Base-by-base conservation (phyloP, 2,797 vertebrate genomes). In the Eremophila alpestris region DNA sequence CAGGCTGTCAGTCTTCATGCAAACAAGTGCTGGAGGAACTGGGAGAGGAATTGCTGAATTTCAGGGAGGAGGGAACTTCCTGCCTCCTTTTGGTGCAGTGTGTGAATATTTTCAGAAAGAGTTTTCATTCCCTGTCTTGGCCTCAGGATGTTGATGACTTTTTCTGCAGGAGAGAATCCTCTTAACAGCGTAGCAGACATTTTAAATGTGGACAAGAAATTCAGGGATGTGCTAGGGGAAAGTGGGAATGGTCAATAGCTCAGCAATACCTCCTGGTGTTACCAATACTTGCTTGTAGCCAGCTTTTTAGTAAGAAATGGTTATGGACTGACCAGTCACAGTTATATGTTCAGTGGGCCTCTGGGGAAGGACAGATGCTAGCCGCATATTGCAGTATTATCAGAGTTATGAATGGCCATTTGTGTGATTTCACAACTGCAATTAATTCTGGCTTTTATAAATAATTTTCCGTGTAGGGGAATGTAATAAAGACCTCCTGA, bases 21-120 rank as follows among this genome's bases (percentile, higher is more conserved):
- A 91, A 87, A 65, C 79, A 89, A 94, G 81, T 85, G 79, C 89
- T 88, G 49, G 51, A 84, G 71, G 52, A 90, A 62, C 71, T 62
- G 46, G 63, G 79, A 93, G 34, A 67, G 69, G 46, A 89, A 83
- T 56, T 87, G 73, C 54, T 86, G 82, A 71, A 76, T 81, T 94
- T 83, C 24, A 21, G 56, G 76, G 76, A 78, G 79, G 65, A 89
- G 55, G 69, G 40, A 83, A 78, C 55, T 92, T 95, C 69, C 69
- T 93, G 87, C 48, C 58, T 87, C 41, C 41, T 81, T 90, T 85
- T 85, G 62, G 69, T 89, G 52, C 51, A 6, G 3, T 23, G 29
- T 68, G 51, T 62, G 78, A 92, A 58, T 51, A 46, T 68, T 92
- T 93, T 84, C 59, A 48, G 34, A 82, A 65, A 23, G 67, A 23